Percentiles rank a stretch among this genome's conserved stretches.
phyloP scores from a whole-genome alignment of 2,888 invertebrate species.

The Trichogramma evanescens region DNA sequence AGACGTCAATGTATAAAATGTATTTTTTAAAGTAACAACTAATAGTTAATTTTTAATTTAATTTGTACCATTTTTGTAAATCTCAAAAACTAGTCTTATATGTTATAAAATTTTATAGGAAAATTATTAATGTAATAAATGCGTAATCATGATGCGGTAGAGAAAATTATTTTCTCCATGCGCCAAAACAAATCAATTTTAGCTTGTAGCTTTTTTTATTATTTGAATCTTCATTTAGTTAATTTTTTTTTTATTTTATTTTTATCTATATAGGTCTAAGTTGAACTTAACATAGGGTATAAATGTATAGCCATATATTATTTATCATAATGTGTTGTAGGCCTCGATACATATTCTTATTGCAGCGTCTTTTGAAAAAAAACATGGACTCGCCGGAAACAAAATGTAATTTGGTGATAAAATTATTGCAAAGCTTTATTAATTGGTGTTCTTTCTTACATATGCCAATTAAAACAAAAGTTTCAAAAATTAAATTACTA shows the following conservation, averaged over 20 bases:
- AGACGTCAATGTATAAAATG: neutral
- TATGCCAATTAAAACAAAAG: no score
- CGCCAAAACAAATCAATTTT: slow-evolving; percentile 20
- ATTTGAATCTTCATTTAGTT: slow-evolving; percentile 5
- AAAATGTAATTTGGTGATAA: no score
- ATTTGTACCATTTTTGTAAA: slow-evolving; percentile 19
- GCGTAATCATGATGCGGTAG: slow-evolving; percentile 5
- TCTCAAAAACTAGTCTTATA: slow-evolving; percentile 24
- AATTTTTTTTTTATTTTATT: neutral
- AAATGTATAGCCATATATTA: no score
- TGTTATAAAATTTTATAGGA: slow-evolving; percentile 14
- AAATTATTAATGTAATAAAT: slow-evolving; percentile 7
- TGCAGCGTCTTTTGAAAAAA: no score
- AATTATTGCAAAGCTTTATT: no score
- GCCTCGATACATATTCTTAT: no score
- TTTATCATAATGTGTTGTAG: no score
- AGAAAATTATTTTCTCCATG: slow-evolving; percentile 16
- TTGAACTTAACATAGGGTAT: no score
- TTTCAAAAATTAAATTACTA: no score
- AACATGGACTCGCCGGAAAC: no score
- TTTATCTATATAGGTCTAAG: neutral
- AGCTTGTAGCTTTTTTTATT: slow-evolving; percentile 12
- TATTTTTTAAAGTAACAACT: slow-evolving; percentile 11
- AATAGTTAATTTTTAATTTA: slow-evolving; percentile 15
- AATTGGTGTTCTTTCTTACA: no score